Evolutionary conservation across 2,888 invertebrate species (phyloP), one percentile per base, ranked within the genome.

Genomic region (Adela reaumurella): DNA sequence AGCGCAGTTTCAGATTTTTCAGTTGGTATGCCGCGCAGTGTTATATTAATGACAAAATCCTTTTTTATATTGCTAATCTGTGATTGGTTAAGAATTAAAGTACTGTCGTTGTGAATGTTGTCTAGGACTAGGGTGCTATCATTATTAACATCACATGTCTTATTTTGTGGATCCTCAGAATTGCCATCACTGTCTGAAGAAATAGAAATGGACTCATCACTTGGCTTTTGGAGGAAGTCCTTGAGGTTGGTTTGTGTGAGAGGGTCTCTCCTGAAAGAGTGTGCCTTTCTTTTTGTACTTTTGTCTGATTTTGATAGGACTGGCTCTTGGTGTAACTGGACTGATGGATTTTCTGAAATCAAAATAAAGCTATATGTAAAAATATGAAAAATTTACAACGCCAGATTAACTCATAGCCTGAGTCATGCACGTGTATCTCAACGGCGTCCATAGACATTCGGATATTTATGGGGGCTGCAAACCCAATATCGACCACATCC

Each of bases 211-310:
- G 67, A 63, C 18, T 58, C 57, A 17, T 64, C 58, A 17, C 70
- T 64, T 35, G 67, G 58, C 57, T 70, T 68, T 54, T 62, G 64
- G 50, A 78, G 74, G 60, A 74, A 81, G 45, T 49, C 64, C 55
- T 74, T 63, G n/a, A 81, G 60, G 56, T 70, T 74, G 2, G 78
- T 79, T 64, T 83, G 82, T 19, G 67, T 71, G 14, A 80, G 57
- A 16, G 68, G 62, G 57, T 82, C 81, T 57, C 68, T 70, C 64
- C 77, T 81, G 55, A 80, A 76, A 43, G 71, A 69, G 57, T 70
- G 71, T 14, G 69, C 70, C 68, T 77, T 74, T 55, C 76, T 63
- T 65, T 74, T 73, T 5, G 65, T 60, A 53, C 73, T 65, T 63
- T 67, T 78, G 49, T 79, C 79, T 29, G 74, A 68, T 65, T 73